Conservation (phyloP, 2,888 invertebrate genomes). For the Dyspetes luteomarginatus region DNA sequence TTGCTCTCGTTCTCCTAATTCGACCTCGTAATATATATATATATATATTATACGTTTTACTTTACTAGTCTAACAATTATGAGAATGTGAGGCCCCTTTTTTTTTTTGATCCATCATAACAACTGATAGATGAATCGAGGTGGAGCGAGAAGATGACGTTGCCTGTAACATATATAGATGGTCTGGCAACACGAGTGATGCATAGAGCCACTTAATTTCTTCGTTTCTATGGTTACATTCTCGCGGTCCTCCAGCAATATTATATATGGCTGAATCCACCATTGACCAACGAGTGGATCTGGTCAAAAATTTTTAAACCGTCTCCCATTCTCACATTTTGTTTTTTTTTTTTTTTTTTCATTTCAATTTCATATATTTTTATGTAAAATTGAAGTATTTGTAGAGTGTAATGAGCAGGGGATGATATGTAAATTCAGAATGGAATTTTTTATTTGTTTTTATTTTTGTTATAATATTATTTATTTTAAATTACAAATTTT, state of each 20-base stretch:
- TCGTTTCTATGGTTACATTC: constrained; percentile 57
- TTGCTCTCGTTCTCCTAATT: not conserved
- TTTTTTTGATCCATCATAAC: not conserved
- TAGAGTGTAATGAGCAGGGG: too few relatives aligned
- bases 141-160: constrained; percentile 3
- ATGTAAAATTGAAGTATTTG: too few relatives aligned
- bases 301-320: too few relatives aligned
- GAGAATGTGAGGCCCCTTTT: constrained; percentile 12
- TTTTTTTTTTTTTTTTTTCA: too few relatives aligned
- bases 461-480: too few relatives aligned
- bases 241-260: constrained; percentile 28
- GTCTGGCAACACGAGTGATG: constrained; percentile 36
- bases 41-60: constrained; percentile 1
- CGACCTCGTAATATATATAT: not conserved
- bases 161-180: not conserved
- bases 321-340: too few relatives aligned
- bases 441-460: too few relatives aligned
- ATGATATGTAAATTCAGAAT: too few relatives aligned
- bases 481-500: too few relatives aligned
- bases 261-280: too few relatives aligned
- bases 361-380: too few relatives aligned
- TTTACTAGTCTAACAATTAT: constrained; percentile 8
- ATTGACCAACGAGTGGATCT: too few relatives aligned
- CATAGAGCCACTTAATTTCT: constrained; percentile 62
- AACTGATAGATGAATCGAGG: constrained; percentile 34